phyloP scores from a whole-genome alignment of 1,140 invertebrate genomes.

The Aplysia californica region DNA sequence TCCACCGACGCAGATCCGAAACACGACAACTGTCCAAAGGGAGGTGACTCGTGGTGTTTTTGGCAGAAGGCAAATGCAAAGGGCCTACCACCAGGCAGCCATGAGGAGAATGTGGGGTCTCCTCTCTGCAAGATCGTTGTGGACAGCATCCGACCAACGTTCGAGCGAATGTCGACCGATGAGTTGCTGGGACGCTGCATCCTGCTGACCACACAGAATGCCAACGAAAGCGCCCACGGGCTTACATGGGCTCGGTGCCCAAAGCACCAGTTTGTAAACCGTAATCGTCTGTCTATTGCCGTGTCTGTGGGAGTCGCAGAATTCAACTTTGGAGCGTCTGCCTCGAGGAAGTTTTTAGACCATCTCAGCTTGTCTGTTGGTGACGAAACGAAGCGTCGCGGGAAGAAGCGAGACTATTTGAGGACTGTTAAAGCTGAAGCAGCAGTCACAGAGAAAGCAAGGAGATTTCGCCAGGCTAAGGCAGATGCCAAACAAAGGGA shows the following conservation, averaged over 20 bases:
- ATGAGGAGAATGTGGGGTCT: not conserved
- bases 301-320: not conserved
- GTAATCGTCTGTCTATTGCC: not conserved
- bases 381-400: no score
- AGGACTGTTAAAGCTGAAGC: no score
- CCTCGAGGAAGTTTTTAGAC: not conserved
- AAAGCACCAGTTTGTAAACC: not conserved
- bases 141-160: not conserved
- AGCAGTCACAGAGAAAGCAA: no score
- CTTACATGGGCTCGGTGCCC: not conserved
- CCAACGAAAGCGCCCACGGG: not conserved
- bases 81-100: not conserved
- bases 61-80: not conserved
- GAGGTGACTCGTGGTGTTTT: not conserved
- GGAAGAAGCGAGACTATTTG: no score
- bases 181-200: not conserved
- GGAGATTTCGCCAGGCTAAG: no score
- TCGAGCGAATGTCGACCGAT: not conserved
- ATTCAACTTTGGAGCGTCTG: not conserved
- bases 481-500: no score
- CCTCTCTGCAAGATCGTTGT: not conserved
- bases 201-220: not conserved
- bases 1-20: not conserved
- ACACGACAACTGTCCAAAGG: not conserved
- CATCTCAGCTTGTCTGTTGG: not conserved